Percentiles rank a stretch among this genome's conserved stretches.
Evolutionary conservation across 1,140 invertebrate species (phyloP).

Genomic region (Drosophila sturtevanti): DNA sequence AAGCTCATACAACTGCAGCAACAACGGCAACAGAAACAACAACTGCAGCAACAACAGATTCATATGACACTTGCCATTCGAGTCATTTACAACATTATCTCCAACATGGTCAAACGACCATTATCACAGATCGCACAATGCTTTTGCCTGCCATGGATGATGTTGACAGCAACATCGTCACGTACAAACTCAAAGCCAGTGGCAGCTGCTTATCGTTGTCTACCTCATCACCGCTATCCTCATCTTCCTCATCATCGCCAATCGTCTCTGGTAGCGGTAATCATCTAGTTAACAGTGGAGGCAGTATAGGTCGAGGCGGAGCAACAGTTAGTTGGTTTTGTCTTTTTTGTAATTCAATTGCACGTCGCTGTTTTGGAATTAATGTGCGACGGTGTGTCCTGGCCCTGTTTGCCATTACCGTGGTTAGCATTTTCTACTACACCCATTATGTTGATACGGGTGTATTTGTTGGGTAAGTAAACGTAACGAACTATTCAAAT

Average conservation of each 20-base stretch:
- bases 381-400: slow-evolving; percentile 89
- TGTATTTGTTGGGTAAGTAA: slow-evolving; percentile 87
- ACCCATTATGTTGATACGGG: slow-evolving; percentile 88
- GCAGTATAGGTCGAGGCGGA: slow-evolving; percentile 7
- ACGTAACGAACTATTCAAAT: not conserved
- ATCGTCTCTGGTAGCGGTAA: slow-evolving; percentile 31
- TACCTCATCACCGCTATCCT: slow-evolving; percentile 30
- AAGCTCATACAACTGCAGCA: slow-evolving; percentile 20
- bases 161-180: slow-evolving; percentile 54
- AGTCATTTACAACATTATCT: slow-evolving; percentile 46
- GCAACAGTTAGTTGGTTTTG: slow-evolving; percentile 33
- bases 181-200: slow-evolving; percentile 69
- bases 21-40: slow-evolving; percentile 19
- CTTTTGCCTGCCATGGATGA: slow-evolving; percentile 41
- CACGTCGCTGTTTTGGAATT: slow-evolving; percentile 84
- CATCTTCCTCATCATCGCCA: slow-evolving; percentile 59
- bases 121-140: slow-evolving; percentile 57
- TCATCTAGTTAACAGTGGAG: slow-evolving; percentile 17
- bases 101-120: slow-evolving; percentile 53
- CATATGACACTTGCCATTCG: slow-evolving; percentile 49
- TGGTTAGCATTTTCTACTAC: slow-evolving; percentile 89
- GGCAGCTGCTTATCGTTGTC: slow-evolving; percentile 29
- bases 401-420: slow-evolving; percentile 86
- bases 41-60: slow-evolving; percentile 17
- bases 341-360: slow-evolving; percentile 82